Evolutionary conservation across 2,888 invertebrate genomes (phyloP).

Genomic region (Ochropacha duplaris): DNA sequence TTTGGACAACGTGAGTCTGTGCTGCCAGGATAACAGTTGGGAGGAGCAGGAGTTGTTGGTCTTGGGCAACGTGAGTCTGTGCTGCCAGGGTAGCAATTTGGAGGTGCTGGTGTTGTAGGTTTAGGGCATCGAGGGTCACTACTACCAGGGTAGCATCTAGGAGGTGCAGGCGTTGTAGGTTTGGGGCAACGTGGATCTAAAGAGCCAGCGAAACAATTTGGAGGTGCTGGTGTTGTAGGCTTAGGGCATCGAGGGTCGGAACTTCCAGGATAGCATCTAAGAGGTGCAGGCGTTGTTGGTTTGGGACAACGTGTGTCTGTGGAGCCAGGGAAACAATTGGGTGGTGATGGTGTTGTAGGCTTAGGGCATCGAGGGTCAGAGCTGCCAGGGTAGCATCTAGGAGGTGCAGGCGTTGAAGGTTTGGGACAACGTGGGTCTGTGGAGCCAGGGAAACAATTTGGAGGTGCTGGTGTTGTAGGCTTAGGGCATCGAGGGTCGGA

Average conservation of each 20-base stretch:
- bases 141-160: slow-evolving; percentile 43
- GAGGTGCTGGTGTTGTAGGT: slow-evolving; percentile 36
- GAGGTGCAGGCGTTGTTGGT: slow-evolving; percentile 28
- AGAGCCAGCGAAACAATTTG: too few relatives aligned
- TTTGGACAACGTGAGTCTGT: slow-evolving; percentile 26
- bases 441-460: slow-evolving; percentile 17
- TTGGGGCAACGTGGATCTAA: too few relatives aligned
- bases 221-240: slow-evolving; percentile 28
- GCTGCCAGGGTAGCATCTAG: slow-evolving; percentile 40
- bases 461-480: slow-evolving; percentile 36
- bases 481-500: slow-evolving; percentile 42
- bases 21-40: slow-evolving; percentile 30
- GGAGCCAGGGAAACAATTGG: slow-evolving; percentile 24
- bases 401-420: slow-evolving; percentile 27
- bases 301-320: slow-evolving; percentile 40
- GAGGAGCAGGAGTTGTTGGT: slow-evolving; percentile 32
- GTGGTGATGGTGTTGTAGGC: slow-evolving; percentile 20
- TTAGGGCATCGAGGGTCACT: slow-evolving; percentile 52
- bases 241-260: slow-evolving; percentile 38
- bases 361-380: slow-evolving; percentile 38
- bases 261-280: slow-evolving; percentile 46
- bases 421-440: slow-evolving; percentile 20
- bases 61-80: slow-evolving; percentile 31
- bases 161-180: slow-evolving; percentile 36
- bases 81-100: slow-evolving; percentile 50